Evolutionary conservation across 2,888 invertebrate species (phyloP), one percentile per base, ranked within the genome.

Genomic region (Saturnia japonica): DNA sequence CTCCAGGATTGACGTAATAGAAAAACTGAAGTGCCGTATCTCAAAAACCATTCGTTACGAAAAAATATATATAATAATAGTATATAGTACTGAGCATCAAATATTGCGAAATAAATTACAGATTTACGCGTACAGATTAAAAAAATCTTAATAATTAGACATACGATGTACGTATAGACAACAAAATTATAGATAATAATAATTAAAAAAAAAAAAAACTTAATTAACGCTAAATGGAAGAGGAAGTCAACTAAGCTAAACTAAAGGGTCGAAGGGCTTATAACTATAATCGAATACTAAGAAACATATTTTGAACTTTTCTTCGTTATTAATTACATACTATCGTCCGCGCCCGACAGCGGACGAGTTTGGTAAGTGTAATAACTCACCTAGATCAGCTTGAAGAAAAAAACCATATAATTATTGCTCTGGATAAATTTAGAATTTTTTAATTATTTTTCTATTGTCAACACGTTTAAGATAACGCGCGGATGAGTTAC

Each of bases 211-310:
- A 85, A 87, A 88, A 85, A 90, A 90, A 92, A 90, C 91, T 90
- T 91, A 92, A 88, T 84, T 85, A 86, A 80, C 74, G 80, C 85
- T 70, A 88, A 89, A 88, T 93, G 93, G 93, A 93, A 94, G 93
- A 92, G 84, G 85, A 87, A 87, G 86, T 88, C 88, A 91, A 91
- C 89, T 93, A 90, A 93, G 81, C 88, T 91, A 91, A 88, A 85
- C 82, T 86, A 87, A 87, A 86, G 82, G 81, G 81, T 68, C 40
- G 60, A 68, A 68, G 71, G 68, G 68, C 68, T 71, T 71, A 71
- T 6, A 64, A 71, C 73, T 74, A 73, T 67, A 22, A 70, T 67
- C 54, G 78, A 83, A 80, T 83, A 85, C 85, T 85, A 88, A 87
- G 84, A 84, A 83, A 81, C 14, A 25, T 54, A 54, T 25, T 60